Base-by-base conservation (phyloP, 2,113 vertebrate genomes). In the Setophaga kirtlandii region DNA sequence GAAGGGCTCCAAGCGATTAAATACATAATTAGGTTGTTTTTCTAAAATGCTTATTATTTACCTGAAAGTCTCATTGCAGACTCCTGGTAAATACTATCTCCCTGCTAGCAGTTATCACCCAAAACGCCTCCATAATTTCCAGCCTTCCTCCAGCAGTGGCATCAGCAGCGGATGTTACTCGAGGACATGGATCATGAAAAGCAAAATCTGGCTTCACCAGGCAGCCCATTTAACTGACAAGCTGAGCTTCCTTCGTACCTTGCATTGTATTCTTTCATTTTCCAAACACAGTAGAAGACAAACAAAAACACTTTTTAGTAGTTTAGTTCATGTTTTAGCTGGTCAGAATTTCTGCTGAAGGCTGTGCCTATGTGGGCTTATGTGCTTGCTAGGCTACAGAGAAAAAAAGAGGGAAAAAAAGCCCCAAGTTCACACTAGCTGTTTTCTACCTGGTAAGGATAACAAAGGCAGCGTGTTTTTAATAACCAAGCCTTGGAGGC, bases 11-110 rank as follows among this genome's bases (percentile, higher is more conserved):
- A 93, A 93, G 92, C 15, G 80, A 92, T 95, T 97, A 95, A 94
- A 95, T 96, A 91, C 78, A 63, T 94, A 97, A 98, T 90, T 96
- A 94, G 75, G 75, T 84, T 94, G 96, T 92, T 96, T 97, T 97
- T 94, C 87, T 88, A 94, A 97, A 97, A 97, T 89, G 80, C 89
- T 87, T 96, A 88, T 97, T 97, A 97, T 97, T 97, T 97, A 97
- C 97, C 88, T 86, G 89, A 93, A 80, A 89, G 55, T 90, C 94
- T 96, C 84, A 90, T 76, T 6, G 5, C 81, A 94, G 89, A 74
- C 83, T 97, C 90, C 77, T 93, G 93, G 93, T 89, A 98, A 97
- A 96, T 68, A 92, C 69, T 82, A 44, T 88, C 64, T 92, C 75
- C 79, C 86, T 94, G 89, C 53, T 92, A 93, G 87, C 56, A 86